Evolutionary conservation across 2,888 invertebrate genomes (phyloP), one percentile per base, ranked within the genome.

Genomic region (Troides oblongomaculatus): DNA sequence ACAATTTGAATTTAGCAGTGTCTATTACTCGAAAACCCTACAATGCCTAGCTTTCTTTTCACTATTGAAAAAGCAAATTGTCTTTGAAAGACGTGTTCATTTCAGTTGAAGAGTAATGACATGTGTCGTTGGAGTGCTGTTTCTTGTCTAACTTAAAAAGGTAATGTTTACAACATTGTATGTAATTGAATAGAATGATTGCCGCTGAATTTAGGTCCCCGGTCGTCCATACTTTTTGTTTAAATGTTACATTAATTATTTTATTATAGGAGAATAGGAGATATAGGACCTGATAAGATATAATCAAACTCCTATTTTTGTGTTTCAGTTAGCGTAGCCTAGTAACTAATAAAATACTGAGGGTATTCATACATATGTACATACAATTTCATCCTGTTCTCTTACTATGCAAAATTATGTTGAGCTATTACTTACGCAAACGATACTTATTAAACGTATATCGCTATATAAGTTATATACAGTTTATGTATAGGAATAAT

Each of bases 101-200:
- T 72, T 72, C 69, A 69, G 50, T 17, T 39, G 58, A 56, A 53
- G 62, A 69, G 58, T 66, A 62, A 64, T 65, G 18, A 30, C 23
- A 56, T 17, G 61, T 67, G 65, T 70, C n/a, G 46, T 23, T 17
- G 66, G 57, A 74, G 73, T 72, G 72, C 72, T 71, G 71, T 72
- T 69, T 71, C 71, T 70, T 71, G 73, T 71, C 25, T 60, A 36
- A 50, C 64, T 23, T 67, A 58, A 67, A 71, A 67, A 30, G 30
- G 23, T 30, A 23, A 61, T 68, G 59, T 67, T 46, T 43, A 50
- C 70, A 64, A 71, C 70, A 64, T 64, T 71, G 70, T 67, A 64
- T 68, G 46, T 64, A 70, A 68, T 64, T 71, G 70, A 67, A 71
- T 64, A 39, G 66, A 63, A 56, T 66, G 62, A 66, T 66, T 39